phyloP scores from a whole-genome alignment of 2,113 vertebrate genomes.

The Zosterops lateralis region DNA sequence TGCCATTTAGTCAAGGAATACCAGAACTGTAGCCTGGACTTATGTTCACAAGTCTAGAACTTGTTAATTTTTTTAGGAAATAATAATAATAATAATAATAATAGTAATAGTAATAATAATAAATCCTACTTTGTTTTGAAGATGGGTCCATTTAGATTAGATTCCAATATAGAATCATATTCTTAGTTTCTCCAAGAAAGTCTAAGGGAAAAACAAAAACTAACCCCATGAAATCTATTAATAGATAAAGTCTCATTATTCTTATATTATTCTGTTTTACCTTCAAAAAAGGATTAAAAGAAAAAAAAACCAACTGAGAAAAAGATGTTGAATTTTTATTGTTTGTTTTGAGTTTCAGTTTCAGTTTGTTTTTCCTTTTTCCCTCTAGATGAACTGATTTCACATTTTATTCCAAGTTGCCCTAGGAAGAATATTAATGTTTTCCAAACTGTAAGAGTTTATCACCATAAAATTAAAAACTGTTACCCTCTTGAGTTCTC shows the following conservation, averaged over 20 bases:
- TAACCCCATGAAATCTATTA: neutral
- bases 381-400: neutral
- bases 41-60: neutral
- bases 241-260: neutral
- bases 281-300: neutral
- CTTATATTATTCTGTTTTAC: neutral
- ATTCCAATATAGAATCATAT: neutral
- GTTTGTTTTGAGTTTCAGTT: neutral
- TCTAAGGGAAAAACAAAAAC: neutral
- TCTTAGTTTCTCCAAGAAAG: neutral
- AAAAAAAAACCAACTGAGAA: neutral
- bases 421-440: neutral
- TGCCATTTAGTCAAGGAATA: neutral
- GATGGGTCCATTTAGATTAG: neutral
- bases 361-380: neutral
- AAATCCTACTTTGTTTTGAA: neutral
- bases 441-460: neutral
- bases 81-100: neutral
- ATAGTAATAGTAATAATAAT: neutral
- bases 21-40: neutral
- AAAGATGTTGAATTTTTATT: neutral
- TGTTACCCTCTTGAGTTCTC: neutral
- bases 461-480: neutral
- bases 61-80: neutral
- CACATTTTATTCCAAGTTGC: neutral